Evolutionary conservation across 2,113 vertebrate species (phyloP), one percentile per base, ranked within the genome.

Genomic region (Poeciliopsis retropinna): DNA sequence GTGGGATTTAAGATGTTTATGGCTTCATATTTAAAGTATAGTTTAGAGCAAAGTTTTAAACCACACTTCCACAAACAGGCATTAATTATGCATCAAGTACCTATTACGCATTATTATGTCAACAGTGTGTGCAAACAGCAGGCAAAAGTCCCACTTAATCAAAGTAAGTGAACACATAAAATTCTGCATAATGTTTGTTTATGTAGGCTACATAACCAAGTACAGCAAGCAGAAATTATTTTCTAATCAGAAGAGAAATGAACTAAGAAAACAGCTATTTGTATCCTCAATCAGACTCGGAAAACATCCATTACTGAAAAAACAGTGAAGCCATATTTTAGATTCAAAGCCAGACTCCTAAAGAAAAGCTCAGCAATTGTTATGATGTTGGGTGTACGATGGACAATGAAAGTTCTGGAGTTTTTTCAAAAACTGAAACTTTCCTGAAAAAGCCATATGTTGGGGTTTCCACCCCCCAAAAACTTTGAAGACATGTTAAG

Each of bases 131-230:
- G 54, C 31, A 79, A 68, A 76, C 27, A 72, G 72, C 8, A 57
- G 60, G 27, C 22, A 60, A 64, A 77, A 64, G 62, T 85, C 78
- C 60, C 34, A 47, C 13, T 30, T 75, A 79, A 81, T 73, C 60
- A 14, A 64, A 66, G 32, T 54, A n/a, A 17, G 28, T 31, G 30
- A 77, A 87, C 68, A 75, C 68, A 72, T 72, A 7, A 76, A 10
- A 84, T 85, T 8, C 22, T 63, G 29, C 9, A 32, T 22, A 8
- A 19, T 15, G 10, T 8, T 27, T 41, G 25, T 39, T 39, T 41
- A 22, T 44, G 13, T 27, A 27, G 14, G 6, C 14, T 28, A 13
- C n/a, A n/a, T 27, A 41, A 39, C 64, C 5, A 41, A 41, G 39
- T 17, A 27, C 4, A 27, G 64, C 22, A 39, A 27, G 61, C 15